Evolutionary conservation across 2,797 vertebrate species (phyloP).

Genomic region (Megalops cyprinoides): DNA sequence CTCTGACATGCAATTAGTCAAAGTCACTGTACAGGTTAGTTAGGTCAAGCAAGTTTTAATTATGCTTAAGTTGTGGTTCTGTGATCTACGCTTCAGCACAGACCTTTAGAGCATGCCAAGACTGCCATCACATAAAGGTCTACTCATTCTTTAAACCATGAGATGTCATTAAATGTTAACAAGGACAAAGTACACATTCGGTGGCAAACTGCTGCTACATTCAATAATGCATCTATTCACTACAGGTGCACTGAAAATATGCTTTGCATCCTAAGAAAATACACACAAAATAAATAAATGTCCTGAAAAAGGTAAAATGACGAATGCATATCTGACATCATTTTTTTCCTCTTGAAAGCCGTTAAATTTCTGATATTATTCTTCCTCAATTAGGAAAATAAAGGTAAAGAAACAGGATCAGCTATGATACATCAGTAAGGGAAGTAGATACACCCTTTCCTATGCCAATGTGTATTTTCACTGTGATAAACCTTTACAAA

Average conservation of each 20-base stretch:
- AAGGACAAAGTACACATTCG: conserved; percentile 27
- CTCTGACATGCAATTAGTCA: conserved; percentile 56
- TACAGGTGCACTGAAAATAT: background rate
- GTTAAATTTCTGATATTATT: too few species aligned
- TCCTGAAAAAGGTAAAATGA: too few species aligned
- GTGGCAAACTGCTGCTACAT: background rate
- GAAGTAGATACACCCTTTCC: background rate
- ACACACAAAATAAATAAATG: too few species aligned
- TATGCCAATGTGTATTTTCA: background rate
- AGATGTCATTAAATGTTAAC: conserved; percentile 17
- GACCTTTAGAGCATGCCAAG: conserved; percentile 15
- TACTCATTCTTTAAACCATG: conserved; percentile 2
- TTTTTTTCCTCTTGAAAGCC: too few species aligned
- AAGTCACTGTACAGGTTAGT: conserved; percentile 52
- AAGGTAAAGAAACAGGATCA: background rate
- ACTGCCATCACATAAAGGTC: conserved; percentile 11
- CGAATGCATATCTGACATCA: too few species aligned
- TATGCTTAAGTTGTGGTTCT: conserved; percentile 30
- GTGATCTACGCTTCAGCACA: conserved; percentile 5
- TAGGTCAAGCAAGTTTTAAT: conserved; percentile 52
- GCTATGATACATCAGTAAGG: background rate
- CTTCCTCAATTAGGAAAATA: too few species aligned
- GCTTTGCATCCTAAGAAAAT: background rate
- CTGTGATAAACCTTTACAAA: background rate
- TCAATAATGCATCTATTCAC: background rate